phyloP scores from a whole-genome alignment of 2,797 vertebrate species.

The Spea hammondii region DNA sequence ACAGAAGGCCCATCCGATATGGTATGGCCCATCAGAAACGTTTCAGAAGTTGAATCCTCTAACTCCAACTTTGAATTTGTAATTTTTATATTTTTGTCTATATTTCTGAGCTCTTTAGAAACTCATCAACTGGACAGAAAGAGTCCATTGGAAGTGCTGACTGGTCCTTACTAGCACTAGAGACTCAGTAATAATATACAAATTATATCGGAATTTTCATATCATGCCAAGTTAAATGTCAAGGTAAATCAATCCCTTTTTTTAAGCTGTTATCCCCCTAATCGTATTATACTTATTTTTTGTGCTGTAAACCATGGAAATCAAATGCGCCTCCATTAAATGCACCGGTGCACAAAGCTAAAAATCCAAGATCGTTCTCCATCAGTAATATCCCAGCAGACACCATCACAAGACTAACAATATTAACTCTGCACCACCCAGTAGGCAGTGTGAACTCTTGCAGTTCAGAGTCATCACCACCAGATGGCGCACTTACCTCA shows the following conservation, averaged over 20 bases:
- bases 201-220: too few relatives aligned
- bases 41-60: too few relatives aligned
- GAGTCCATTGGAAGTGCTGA: too few relatives aligned
- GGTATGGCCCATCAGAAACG: too few relatives aligned
- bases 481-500: conserved; percentile 1
- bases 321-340: conserved; percentile 22
- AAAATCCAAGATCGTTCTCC: not conserved
- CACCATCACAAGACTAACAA: not conserved
- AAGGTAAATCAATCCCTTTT: not conserved
- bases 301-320: not conserved
- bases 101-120: too few relatives aligned
- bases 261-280: not conserved
- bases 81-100: too few relatives aligned
- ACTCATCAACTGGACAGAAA: too few relatives aligned
- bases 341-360: conserved; percentile 13
- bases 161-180: too few relatives aligned
- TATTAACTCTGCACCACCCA: not conserved
- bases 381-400: not conserved
- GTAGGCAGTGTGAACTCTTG: not conserved
- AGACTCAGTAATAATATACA: too few relatives aligned
- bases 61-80: too few relatives aligned
- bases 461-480: conserved; percentile 10
- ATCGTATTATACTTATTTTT: not conserved
- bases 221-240: too few relatives aligned
- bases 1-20: too few relatives aligned